Conservation (phyloP, 2,888 invertebrate species). For the Campoplex nolae region DNA sequence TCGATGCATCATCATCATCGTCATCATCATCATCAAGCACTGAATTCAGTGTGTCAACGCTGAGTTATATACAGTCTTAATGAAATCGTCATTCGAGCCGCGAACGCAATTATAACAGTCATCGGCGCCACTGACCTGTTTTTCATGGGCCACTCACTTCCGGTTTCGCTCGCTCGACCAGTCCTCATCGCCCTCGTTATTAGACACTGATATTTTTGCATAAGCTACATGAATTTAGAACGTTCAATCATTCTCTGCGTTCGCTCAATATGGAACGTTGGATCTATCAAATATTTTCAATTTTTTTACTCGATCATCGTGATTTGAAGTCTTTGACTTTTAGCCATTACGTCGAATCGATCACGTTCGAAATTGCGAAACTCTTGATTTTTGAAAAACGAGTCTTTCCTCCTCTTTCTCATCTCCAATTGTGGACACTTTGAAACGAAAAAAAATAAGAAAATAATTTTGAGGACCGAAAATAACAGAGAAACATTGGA, state of each 20-base stretch:
- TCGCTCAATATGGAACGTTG: background rate
- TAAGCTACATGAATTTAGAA: slow-evolving; percentile 37
- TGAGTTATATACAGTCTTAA: slow-evolving; percentile 81
- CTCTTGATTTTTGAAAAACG: background rate
- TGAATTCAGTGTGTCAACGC: slow-evolving; percentile 77
- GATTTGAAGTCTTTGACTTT: background rate
- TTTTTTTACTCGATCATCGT: background rate
- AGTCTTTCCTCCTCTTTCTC: too few relatives aligned
- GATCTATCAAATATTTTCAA: background rate
- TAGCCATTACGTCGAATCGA: background rate
- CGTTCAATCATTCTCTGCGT: background rate
- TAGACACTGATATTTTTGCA: slow-evolving; percentile 44
- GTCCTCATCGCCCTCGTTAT: slow-evolving; percentile 56
- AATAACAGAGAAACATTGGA: background rate
- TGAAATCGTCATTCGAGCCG: slow-evolving; percentile 75
- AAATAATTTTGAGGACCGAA: background rate
- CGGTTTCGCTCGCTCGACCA: slow-evolving; percentile 65
- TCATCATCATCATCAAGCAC: slow-evolving; percentile 35
- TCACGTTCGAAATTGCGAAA: too few relatives aligned
- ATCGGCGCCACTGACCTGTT: slow-evolving; percentile 75
- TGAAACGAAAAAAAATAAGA: too few relatives aligned
- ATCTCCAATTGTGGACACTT: too few relatives aligned
- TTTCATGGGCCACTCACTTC: slow-evolving; percentile 73
- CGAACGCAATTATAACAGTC: slow-evolving; percentile 77
- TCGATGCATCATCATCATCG: slow-evolving; percentile 9